Conservation (phyloP, 2,888 invertebrate genomes). For the Trachelus tabidus region DNA sequence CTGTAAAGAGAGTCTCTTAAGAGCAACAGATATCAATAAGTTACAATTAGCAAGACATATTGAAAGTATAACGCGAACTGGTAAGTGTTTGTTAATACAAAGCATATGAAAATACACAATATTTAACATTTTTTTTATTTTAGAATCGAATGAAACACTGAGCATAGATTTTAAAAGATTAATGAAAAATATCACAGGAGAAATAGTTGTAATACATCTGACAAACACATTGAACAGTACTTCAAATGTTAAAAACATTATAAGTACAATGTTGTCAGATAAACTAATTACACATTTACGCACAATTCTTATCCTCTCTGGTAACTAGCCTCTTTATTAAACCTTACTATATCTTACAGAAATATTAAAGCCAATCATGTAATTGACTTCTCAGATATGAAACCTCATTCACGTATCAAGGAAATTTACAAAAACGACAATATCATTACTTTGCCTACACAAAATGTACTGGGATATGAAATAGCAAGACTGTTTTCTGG, state of each 20-base stretch:
- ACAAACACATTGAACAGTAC: conserved; percentile 51
- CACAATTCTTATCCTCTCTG: conserved; percentile 57
- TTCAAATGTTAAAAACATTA: conserved; percentile 44
- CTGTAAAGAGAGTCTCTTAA: conserved; percentile 51
- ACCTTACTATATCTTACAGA: neutral
- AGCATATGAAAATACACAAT: neutral
- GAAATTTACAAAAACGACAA: conserved; percentile 46
- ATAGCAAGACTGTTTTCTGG: conserved; percentile 56
- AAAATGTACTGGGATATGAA: conserved; percentile 59
- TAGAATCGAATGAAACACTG: conserved; percentile 49
- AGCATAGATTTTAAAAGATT: conserved; percentile 47
- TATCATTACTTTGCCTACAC: conserved; percentile 55
- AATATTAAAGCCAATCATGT: neutral
- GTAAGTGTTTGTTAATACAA: conserved; percentile 27
- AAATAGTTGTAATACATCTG: conserved; percentile 55
- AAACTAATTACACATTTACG: conserved; percentile 44
- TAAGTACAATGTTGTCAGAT: conserved; percentile 40
- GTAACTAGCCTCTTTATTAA: conserved; percentile 26
- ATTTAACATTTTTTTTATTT: conserved; percentile 12
- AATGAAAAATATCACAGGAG: conserved; percentile 43
- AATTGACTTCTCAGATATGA: conserved; percentile 40
- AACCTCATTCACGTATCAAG: conserved; percentile 43
- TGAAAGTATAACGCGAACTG: conserved; percentile 49
- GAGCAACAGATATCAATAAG: conserved; percentile 60
- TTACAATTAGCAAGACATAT: conserved; percentile 55